Base-by-base conservation (phyloP, 2,888 invertebrate species). In the Scaptomyza parva region DNA sequence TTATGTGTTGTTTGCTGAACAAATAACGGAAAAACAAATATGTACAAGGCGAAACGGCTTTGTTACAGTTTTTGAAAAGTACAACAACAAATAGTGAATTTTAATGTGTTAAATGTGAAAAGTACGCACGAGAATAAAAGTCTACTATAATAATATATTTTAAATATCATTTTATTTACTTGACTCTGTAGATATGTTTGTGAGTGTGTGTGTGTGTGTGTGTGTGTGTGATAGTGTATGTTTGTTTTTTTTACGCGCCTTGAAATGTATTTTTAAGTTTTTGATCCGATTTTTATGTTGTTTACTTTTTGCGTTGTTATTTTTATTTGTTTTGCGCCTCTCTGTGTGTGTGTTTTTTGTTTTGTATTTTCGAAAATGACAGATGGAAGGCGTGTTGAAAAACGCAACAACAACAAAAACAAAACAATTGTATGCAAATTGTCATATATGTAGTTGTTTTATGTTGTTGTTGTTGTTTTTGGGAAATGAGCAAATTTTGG, bases 251-350 rank as follows among this genome's bases (percentile, higher is more conserved):
- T 79, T 86, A 66, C 68, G 68, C 81, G 87, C 82, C 87, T 82
- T 87, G 88, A 82, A 87, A 87, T 78, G 60, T 87, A 87, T 87
- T 87, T 87, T 87, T 87, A 87, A 87, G 82, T 82, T 85, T 84
- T 62, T 64, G 78, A 76, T 85, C 75, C 72, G 68, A 78, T 76
- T 81, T 68, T 76, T 74, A 80, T 82, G 75, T 79, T 81, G 87
- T 82, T 82, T 82, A 84, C 82, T 81, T 82, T 86, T 82, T 77
- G 85, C 87, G 87, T 80, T 81, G 84, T 48, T 30, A n/a, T 20
- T 81, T 78, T 82, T 45, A 78, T 67, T 82, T 84, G 60, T 40
- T 62, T 41, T 59, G 58, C 17, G 58, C 17, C 44, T 44, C 44
- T 41, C 37, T 55, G 35, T 50, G 18, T 41, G 17, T 39, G n/a